Percentiles rank a stretch among this genome's conserved stretches.
These are phyloP conservation scores for Siphlonurus alternatus DNA, from an alignment of 2,888 invertebrate genomes.

Conservation along the genomic window DNA sequence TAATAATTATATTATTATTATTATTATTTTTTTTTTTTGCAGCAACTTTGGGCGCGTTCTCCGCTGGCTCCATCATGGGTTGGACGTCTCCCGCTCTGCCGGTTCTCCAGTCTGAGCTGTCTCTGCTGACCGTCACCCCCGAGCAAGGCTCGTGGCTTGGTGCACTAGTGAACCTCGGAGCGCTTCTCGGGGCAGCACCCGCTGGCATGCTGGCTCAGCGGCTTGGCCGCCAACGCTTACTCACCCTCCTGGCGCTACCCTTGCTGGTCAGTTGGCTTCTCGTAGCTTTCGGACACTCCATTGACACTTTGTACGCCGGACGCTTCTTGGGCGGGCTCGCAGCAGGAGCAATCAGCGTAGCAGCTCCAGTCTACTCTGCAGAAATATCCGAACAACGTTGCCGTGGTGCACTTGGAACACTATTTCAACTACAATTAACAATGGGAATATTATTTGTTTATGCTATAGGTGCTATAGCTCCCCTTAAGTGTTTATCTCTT, in stretches of 20 bases:
- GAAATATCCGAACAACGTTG: conserved; percentile 45
- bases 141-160: conserved; percentile 37
- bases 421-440: conserved; percentile 48
- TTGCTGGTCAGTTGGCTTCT: conserved; percentile 37
- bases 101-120: conserved; percentile 14
- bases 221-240: conserved; percentile 34
- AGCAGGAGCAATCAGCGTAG: conserved; percentile 42
- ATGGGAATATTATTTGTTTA: conserved; percentile 46
- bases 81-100: conserved; percentile 40
- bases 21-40: no score
- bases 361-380: conserved; percentile 44
- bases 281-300: conserved; percentile 30
- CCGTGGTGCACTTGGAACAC: conserved; percentile 46
- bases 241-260: conserved; percentile 35
- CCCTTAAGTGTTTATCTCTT: conserved; percentile 29
- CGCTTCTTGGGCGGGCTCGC: conserved; percentile 44
- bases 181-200: conserved; percentile 31
- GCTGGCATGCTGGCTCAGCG: conserved; percentile 35
- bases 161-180: conserved; percentile 35
- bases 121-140: conserved; percentile 12
- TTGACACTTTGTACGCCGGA: conserved; percentile 27
- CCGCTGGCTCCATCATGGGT: conserved; percentile 36
- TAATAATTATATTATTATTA: no score
- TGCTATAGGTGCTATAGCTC: conserved; percentile 27
- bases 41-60: conserved; percentile 40